phyloP scores from a whole-genome alignment of 2,888 invertebrate genomes.

The Drosophila rellima region DNA sequence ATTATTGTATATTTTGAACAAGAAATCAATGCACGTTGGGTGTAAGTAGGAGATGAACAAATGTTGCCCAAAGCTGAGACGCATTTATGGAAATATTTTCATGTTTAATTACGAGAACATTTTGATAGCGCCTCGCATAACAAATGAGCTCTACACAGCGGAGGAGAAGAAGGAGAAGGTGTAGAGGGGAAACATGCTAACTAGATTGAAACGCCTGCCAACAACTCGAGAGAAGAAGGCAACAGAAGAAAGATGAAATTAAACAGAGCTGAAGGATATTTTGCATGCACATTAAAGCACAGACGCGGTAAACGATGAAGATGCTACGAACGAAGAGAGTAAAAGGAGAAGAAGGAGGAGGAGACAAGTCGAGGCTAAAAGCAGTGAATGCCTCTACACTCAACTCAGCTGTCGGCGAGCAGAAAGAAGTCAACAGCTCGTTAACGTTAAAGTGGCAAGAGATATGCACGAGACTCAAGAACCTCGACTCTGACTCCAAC shows the following conservation, averaged over 20 bases:
- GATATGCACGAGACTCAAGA: slow-evolving; percentile 68
- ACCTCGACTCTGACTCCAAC: slow-evolving; percentile 13
- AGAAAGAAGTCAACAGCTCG: slow-evolving; percentile 82
- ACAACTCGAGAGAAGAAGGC: slow-evolving; percentile 15
- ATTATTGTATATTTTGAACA: slow-evolving; percentile 56
- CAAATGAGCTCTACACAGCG: slow-evolving; percentile 48
- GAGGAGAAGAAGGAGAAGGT: background rate
- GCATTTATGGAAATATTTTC: slow-evolving; percentile 72
- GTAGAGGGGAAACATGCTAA: slow-evolving; percentile 40
- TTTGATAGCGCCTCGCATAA: slow-evolving; percentile 55
- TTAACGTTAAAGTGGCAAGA: slow-evolving; percentile 81
- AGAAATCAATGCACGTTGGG: slow-evolving; percentile 17
- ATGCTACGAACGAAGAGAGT: slow-evolving; percentile 24
- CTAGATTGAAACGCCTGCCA: slow-evolving; percentile 63
- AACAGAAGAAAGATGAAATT: slow-evolving; percentile 4
- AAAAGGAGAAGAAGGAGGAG: background rate
- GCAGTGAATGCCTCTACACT: slow-evolving; percentile 54
- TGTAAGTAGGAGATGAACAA: slow-evolving; percentile 17
- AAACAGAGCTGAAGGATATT: slow-evolving; percentile 43
- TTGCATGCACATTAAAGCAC: slow-evolving; percentile 39
- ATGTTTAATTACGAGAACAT: slow-evolving; percentile 72
- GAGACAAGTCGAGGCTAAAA: background rate
- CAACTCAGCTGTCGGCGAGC: slow-evolving; percentile 65
- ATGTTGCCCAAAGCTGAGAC: slow-evolving; percentile 11
- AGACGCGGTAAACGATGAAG: slow-evolving; percentile 56